Conservation (phyloP, 2,113 vertebrate species). For the Chionodraco myersi region DNA sequence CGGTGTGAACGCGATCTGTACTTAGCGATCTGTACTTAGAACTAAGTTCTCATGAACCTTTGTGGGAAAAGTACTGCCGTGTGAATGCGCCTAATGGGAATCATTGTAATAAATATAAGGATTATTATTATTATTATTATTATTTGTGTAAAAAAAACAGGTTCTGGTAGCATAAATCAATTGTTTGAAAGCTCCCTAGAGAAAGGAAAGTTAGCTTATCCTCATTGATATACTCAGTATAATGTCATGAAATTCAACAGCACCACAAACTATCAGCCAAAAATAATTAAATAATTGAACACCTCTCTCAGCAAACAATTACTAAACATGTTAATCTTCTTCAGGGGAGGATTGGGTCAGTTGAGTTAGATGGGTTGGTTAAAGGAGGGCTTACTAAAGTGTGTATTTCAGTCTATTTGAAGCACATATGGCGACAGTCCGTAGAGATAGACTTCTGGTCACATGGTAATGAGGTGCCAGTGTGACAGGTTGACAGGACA, state of each 20-base stretch:
- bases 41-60: no score
- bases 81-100: no score
- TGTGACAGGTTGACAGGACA: not conserved
- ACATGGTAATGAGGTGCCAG: not conserved
- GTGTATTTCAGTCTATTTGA: not conserved
- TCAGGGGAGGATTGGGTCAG: not conserved
- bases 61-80: no score
- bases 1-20: no score
- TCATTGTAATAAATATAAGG: no score
- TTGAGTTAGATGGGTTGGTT: not conserved
- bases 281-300: not conserved
- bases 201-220: not conserved
- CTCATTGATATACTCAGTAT: not conserved
- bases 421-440: not conserved
- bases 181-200: no score
- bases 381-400: not conserved
- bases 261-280: not conserved
- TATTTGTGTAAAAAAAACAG: no score
- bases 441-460: not conserved
- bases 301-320: not conserved
- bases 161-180: no score
- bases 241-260: not conserved
- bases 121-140: no score
- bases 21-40: no score
- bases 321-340: not conserved